Conservation (phyloP, 2,888 invertebrate genomes). For the Drosophila basisetae region DNA sequence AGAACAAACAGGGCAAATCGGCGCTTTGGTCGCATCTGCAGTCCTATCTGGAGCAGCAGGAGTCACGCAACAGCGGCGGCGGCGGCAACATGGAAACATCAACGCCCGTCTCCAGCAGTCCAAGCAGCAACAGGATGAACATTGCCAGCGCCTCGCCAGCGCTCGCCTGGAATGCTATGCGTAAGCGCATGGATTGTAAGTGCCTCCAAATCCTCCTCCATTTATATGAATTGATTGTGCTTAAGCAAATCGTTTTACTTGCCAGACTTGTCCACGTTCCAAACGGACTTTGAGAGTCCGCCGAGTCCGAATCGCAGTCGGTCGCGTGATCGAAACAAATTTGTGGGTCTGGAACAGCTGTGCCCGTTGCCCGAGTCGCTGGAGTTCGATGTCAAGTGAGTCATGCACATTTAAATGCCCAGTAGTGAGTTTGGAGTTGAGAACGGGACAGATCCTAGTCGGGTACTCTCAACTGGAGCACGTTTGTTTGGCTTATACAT, state of each 20-base stretch:
- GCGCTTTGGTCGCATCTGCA: slow-evolving; percentile 98
- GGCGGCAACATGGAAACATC: slow-evolving; percentile 80
- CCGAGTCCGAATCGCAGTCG: slow-evolving; percentile 86
- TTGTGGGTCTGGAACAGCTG: slow-evolving; percentile 86
- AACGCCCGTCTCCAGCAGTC: slow-evolving; percentile 51
- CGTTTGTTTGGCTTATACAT: not conserved
- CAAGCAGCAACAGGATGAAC: slow-evolving; percentile 68
- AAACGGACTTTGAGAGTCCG: slow-evolving; percentile 89
- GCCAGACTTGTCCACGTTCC: slow-evolving; percentile 91
- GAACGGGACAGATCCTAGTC: not conserved
- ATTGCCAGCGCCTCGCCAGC: slow-evolving; percentile 87
- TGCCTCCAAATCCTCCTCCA: slow-evolving; percentile 66
- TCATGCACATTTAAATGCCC: not conserved
- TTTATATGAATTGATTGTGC: not conserved
- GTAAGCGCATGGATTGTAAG: slow-evolving; percentile 96
- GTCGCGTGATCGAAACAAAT: slow-evolving; percentile 85
- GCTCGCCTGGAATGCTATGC: slow-evolving; percentile 96
- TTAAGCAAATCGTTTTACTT: not conserved
- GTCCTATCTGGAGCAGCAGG: slow-evolving; percentile 94
- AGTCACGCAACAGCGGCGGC: slow-evolving; percentile 85
- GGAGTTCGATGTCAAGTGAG: slow-evolving; percentile 94
- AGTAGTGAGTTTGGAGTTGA: not conserved
- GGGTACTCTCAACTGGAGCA: not conserved
- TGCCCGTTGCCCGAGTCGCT: slow-evolving; percentile 91
- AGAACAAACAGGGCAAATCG: slow-evolving; percentile 98